Evolutionary conservation across 2,888 invertebrate genomes (phyloP).

Genomic region (Dolomedes plantarius): DNA sequence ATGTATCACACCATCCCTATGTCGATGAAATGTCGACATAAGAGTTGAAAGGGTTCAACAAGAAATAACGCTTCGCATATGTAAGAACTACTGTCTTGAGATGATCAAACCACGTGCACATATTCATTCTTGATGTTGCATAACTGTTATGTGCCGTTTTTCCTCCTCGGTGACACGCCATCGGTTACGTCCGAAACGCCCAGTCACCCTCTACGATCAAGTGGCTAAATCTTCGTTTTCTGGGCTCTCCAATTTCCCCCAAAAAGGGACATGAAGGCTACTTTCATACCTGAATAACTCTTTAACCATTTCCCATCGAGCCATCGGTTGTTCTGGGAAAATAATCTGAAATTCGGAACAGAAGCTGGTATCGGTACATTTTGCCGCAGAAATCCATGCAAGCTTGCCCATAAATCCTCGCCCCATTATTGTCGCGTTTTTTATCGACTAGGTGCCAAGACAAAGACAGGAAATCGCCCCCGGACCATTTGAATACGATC

Average conservation of each 20-base stretch:
- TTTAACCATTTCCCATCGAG: slow-evolving; percentile 17
- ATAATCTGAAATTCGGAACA: slow-evolving; percentile 11
- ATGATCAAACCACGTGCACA: too few species aligned
- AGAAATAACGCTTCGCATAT: too few species aligned
- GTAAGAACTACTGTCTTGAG: too few species aligned
- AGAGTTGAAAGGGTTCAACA: too few species aligned
- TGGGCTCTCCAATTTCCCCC: background rate
- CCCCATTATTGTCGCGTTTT: slow-evolving; percentile 65
- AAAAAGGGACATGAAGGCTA: background rate
- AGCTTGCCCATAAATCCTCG: slow-evolving; percentile 50
- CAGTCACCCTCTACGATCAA: background rate
- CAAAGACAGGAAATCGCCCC: slow-evolving; percentile 62
- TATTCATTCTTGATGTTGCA: too few species aligned
- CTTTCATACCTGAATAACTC: background rate
- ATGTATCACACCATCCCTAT: too few species aligned
- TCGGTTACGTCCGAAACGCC: background rate
- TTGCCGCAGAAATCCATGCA: slow-evolving; percentile 25
- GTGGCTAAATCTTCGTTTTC: background rate
- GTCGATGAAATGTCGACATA: too few species aligned
- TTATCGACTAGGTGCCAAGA: slow-evolving; percentile 63
- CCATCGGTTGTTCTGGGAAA: slow-evolving; percentile 39
- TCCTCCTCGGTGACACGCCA: too few species aligned
- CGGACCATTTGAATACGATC: slow-evolving; percentile 54
- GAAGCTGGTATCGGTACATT: slow-evolving; percentile 57
- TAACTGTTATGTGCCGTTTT: too few species aligned